Evolutionary conservation across 2,113 vertebrate genomes (phyloP).

Genomic region (Chascanopsetta lugubris): DNA sequence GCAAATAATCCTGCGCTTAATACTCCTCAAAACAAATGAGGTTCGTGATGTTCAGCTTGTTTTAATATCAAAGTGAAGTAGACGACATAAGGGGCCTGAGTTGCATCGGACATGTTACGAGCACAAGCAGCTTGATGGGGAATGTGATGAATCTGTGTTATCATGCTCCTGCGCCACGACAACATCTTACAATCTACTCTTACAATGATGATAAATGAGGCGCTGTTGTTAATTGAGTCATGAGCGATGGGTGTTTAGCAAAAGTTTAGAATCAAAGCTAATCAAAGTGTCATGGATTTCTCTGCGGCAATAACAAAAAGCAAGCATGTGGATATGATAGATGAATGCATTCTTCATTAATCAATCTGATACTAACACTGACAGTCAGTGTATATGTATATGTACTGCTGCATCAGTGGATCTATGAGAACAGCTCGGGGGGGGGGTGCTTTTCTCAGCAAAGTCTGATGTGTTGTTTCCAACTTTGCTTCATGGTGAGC

Average conservation of each 20-base stretch:
- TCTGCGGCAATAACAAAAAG: background rate
- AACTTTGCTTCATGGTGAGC: conserved; percentile 18
- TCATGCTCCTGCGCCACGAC: conserved; percentile 8
- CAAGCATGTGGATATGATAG: background rate
- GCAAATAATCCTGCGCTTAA: too few relatives aligned
- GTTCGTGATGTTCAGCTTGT: background rate
- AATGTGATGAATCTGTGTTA: conserved; percentile 38
- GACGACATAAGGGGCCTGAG: too few relatives aligned
- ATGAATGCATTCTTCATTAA: background rate
- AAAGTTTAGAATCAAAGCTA: conserved; percentile 8
- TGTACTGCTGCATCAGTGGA: background rate
- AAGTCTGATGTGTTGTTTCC: conserved; percentile 21
- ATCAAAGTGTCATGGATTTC: conserved; percentile 29
- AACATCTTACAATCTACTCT: conserved; percentile 44
- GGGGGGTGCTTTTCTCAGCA: too few relatives aligned
- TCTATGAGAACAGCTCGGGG: conserved; percentile 6
- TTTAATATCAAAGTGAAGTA: too few relatives aligned
- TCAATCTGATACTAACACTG: background rate
- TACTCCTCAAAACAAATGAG: background rate
- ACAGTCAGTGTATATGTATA: background rate
- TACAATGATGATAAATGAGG: conserved; percentile 35
- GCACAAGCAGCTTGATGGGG: conserved; percentile 17
- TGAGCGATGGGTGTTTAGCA: conserved; percentile 25
- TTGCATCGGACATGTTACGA: conserved; percentile 37
- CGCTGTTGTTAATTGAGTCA: conserved; percentile 26